Evolutionary conservation across 2,113 vertebrate species (phyloP), one percentile per base, ranked within the genome.

Genomic region (Prionailurus bengalensis): DNA sequence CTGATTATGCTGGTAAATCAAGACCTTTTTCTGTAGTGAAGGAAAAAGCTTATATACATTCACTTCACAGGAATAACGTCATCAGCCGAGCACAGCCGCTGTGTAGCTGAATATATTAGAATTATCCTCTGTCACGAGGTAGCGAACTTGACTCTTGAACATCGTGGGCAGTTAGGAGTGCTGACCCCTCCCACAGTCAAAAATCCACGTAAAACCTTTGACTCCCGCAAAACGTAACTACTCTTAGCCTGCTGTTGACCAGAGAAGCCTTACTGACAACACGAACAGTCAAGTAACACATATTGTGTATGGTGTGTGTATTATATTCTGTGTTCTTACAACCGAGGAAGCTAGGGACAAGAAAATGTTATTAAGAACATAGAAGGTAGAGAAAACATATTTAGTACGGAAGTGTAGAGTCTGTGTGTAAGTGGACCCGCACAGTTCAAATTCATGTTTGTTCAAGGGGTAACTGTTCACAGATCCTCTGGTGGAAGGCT

Each of bases 11-110:
- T 61, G 29, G 36, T 31, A 42, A 94, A 65, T 85, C 16, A n/a
- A 96, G 71, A 66, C 19, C 66, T 96, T 80, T 55, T 63, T 86
- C 45, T 82, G 23, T 21, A 86, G 19, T 21, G 45, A 91, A 80
- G 55, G 61, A n/a, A 90, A 88, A 91, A 17, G 16, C 33, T 66
- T 78, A 66, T 61, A 80, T 16, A 55, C 27, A 63, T 68, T 95
- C 39, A 79, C 0, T 55, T 71, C 61, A 36, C 42, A 88, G 66
- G 7, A 92, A 15, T 36, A 83, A 14, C 83, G 33, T 39, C 76
- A 83, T 27, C 58, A 68, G 70, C 21, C 0, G 14, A 45, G 58
- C 80, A 51, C 14, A 66, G 33, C 78, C 51, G 16, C 39, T 31
- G 8, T 82, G 61, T 53, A 39, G 16, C 42, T 86, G 61, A 95